Evolutionary conservation across 2,113 vertebrate genomes (phyloP).

Genomic region (Bubo scandiacus): DNA sequence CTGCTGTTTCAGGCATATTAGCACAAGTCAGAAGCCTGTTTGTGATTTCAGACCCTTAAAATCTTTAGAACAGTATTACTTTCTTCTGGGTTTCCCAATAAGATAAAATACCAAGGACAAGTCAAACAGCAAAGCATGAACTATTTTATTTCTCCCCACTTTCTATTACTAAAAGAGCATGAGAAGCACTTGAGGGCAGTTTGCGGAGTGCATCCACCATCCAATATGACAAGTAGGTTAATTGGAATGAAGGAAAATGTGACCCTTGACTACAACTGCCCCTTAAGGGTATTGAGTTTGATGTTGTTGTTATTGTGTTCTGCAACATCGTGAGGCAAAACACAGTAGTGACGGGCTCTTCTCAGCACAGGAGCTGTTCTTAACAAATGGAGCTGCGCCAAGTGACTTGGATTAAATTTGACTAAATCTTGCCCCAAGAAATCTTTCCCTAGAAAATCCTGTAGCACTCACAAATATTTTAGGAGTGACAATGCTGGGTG

Average conservation of each 20-base stretch:
- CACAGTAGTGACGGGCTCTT: constrained; percentile 9
- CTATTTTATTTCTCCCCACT: constrained; percentile 39
- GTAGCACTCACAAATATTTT: constrained; percentile 50
- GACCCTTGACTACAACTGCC: constrained; percentile 62
- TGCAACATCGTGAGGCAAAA: constrained; percentile 42
- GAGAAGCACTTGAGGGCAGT: constrained; percentile 60
- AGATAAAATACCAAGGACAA: constrained; percentile 43
- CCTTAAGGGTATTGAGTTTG: constrained; percentile 65
- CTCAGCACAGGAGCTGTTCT: constrained; percentile 19
- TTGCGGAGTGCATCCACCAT: constrained; percentile 51
- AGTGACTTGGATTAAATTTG: constrained; percentile 59
- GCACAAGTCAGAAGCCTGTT: neutral
- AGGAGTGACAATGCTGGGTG: constrained; percentile 13
- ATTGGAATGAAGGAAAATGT: constrained; percentile 72
- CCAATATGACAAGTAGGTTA: constrained; percentile 68
- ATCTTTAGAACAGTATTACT: neutral
- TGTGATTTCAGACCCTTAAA: neutral
- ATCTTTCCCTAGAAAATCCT: constrained; percentile 59
- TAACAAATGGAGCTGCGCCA: constrained; percentile 29
- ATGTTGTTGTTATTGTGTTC: constrained; percentile 68
- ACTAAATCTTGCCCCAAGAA: constrained; percentile 60
- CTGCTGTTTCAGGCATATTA: rapidly evolving
- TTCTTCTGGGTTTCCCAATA: constrained; percentile 2
- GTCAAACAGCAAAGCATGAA: constrained; percentile 38
- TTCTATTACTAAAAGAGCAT: constrained; percentile 66